phyloP scores from a whole-genome alignment of 2,113 vertebrate genomes.

The Pedionomus torquatus region DNA sequence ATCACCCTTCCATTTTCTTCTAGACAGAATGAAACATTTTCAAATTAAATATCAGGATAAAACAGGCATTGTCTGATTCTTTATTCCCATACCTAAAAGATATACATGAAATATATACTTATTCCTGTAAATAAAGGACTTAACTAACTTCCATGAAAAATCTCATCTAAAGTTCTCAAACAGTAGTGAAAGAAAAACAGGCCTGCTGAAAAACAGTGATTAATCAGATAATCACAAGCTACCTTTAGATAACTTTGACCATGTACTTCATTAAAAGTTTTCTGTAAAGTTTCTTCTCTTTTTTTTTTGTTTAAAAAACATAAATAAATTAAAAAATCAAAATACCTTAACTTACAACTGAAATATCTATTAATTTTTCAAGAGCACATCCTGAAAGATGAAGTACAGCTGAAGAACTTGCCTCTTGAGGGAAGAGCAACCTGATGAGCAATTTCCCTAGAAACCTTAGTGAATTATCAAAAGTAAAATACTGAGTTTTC shows the following conservation, averaged over 20 bases:
- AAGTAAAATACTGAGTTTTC: background rate
- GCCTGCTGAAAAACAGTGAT: background rate
- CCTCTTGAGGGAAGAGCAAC: background rate
- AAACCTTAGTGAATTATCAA: background rate
- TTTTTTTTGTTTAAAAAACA: too few species aligned
- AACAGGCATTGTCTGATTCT: background rate
- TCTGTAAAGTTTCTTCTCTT: background rate
- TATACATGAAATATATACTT: background rate
- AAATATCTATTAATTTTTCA: background rate
- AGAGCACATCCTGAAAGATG: background rate
- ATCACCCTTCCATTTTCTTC: background rate
- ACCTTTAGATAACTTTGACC: background rate
- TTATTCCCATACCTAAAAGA: background rate
- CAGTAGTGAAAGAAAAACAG: background rate
- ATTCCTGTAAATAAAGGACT: background rate
- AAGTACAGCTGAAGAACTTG: background rate
- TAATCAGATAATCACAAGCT: background rate
- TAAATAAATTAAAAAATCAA: background rate
- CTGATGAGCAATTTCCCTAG: background rate
- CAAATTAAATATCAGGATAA: background rate
- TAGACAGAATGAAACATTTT: background rate
- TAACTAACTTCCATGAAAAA: background rate
- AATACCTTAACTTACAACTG: background rate
- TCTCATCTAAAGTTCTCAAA: background rate
- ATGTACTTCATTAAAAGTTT: background rate